Evolutionary conservation across 2,113 vertebrate genomes (phyloP).

Genomic region (Sminthopsis crassicaudata): DNA sequence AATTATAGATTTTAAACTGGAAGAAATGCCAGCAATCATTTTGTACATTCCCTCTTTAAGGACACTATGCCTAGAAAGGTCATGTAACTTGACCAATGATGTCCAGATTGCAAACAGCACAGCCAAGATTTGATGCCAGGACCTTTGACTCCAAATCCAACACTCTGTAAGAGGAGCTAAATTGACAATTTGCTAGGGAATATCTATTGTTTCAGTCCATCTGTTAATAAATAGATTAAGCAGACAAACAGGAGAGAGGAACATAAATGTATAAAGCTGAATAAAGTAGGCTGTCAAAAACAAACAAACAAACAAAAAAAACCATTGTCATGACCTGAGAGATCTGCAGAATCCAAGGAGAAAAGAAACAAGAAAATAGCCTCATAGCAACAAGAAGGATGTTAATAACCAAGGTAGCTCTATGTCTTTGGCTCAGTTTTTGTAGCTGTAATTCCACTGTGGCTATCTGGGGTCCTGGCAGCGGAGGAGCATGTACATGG

Average conservation of each 20-base stretch:
- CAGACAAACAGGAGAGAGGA: not conserved
- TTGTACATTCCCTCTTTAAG: not conserved
- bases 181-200: not conserved
- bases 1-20: not conserved
- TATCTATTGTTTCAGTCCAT: not conserved
- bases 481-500: not conserved
- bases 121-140: not conserved
- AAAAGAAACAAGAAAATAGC: not conserved
- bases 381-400: not conserved
- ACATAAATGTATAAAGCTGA: not conserved
- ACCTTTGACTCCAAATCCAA: not conserved
- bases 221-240: not conserved
- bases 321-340: not conserved
- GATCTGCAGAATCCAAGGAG: not conserved
- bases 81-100: not conserved
- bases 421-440: not conserved
- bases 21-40: not conserved
- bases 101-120: not conserved
- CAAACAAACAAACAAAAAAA: not conserved
- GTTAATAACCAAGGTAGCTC: not conserved
- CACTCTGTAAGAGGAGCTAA: not conserved
- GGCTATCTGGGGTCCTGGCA: not conserved
- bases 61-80: not conserved
- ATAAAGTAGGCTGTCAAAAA: not conserved
- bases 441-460: not conserved